A percentile compares a stretch with the other conserved stretches of the same genome.
Evolutionary conservation across 2,797 vertebrate genomes (phyloP).

Genomic region (Sphenodon punctatus): DNA sequence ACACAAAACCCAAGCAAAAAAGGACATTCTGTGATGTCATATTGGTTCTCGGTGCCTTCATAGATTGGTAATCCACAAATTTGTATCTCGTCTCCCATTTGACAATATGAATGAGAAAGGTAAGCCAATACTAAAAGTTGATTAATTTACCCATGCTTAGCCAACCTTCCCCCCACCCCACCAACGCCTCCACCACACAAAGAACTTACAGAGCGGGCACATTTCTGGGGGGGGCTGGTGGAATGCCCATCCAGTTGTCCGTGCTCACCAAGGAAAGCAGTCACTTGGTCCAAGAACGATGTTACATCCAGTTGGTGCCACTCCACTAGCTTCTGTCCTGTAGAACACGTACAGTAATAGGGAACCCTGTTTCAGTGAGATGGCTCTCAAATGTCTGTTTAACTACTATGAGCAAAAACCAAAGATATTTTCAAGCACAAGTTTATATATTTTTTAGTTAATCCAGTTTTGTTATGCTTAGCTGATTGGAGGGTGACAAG

Average conservation of each 20-base stretch:
- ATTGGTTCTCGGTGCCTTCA: background rate
- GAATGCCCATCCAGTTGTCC: slow-evolving; percentile 96
- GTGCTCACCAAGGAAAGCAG: slow-evolving; percentile 94
- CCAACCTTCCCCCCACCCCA: background rate
- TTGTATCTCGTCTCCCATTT: too few relatives aligned
- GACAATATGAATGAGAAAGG: too few relatives aligned
- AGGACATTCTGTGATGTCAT: background rate
- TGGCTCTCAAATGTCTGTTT: background rate
- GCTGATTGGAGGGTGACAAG: background rate
- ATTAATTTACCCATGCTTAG: too few relatives aligned
- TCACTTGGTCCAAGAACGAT: slow-evolving; percentile 96
- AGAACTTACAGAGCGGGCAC: slow-evolving; percentile 92
- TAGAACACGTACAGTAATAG: slow-evolving; percentile 8
- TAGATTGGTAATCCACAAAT: background rate
- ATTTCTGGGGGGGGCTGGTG: slow-evolving; percentile 91
- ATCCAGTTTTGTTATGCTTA: background rate
- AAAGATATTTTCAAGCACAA: background rate
- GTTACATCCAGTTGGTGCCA: slow-evolving; percentile 97
- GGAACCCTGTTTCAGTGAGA: background rate
- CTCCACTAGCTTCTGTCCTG: slow-evolving; percentile 98
- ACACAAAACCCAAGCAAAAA: too few relatives aligned
- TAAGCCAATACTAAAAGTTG: too few relatives aligned
- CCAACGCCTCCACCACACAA: background rate
- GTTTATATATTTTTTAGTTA: background rate
- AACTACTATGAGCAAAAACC: background rate